phyloP scores from a whole-genome alignment of 1,140 invertebrate species.

The Anadara kagoshimensis region DNA sequence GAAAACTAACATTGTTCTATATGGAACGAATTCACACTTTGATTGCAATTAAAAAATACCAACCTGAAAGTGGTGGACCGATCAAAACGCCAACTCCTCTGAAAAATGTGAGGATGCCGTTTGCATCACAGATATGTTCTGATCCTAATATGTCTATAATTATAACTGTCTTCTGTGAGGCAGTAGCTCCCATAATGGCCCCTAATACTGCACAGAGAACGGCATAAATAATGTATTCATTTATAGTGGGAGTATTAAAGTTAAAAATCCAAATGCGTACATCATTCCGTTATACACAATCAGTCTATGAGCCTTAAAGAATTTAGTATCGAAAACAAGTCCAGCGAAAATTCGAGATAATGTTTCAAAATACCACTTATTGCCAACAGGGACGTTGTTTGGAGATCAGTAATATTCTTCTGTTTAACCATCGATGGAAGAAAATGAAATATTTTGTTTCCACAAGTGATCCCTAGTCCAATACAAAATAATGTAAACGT shows the following conservation, averaged over 20 bases:
- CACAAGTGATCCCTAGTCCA: too few species aligned
- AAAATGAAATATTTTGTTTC: too few species aligned
- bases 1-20: too few species aligned
- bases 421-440: too few species aligned
- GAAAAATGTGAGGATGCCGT: conserved; percentile 93
- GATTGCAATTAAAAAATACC: not conserved
- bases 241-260: conserved; percentile 43
- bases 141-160: conserved; percentile 93
- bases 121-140: conserved; percentile 93
- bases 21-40: too few species aligned
- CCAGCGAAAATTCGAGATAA: conserved; percentile 47
- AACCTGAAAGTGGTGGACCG: conserved; percentile 90
- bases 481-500: too few species aligned
- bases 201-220: conserved; percentile 52
- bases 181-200: conserved; percentile 71
- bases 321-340: conserved; percentile 47
- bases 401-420: too few species aligned
- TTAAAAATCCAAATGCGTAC: conserved; percentile 42
- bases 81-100: conserved; percentile 91
- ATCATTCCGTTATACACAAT: conserved; percentile 52
- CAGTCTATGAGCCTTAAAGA: conserved; percentile 45
- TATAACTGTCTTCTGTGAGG: conserved; percentile 93
- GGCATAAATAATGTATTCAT: conserved; percentile 42
- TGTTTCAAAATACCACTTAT: conserved; percentile 49
- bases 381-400: conserved; percentile 31